Percentiles rank a stretch among this genome's conserved stretches.
phyloP scores from a whole-genome alignment of 1,140 invertebrate genomes.

The Eriosoma lanigerum region DNA sequence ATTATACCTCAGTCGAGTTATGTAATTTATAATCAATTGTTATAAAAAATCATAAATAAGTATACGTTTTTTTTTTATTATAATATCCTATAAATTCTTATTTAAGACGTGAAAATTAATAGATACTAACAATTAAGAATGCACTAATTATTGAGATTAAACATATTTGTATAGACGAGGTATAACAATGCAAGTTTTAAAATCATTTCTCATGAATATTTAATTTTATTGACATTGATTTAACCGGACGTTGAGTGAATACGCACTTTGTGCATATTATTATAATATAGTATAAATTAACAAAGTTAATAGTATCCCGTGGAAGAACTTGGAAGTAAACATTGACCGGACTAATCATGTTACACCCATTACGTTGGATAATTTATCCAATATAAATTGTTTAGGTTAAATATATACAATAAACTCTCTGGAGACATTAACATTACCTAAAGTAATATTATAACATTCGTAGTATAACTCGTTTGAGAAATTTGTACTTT shows the following conservation, averaged over 20 bases:
- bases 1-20: too few relatives aligned
- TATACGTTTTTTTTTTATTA: too few relatives aligned
- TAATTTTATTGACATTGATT: not conserved
- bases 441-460: not conserved
- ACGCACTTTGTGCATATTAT: not conserved
- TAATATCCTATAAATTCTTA: too few relatives aligned
- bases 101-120: too few relatives aligned
- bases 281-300: constrained; percentile 2
- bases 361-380: too few relatives aligned
- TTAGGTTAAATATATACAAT: not conserved
- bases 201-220: not conserved
- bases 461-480: not conserved
- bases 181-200: too few relatives aligned
- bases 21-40: too few relatives aligned
- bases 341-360: constrained; percentile 9
- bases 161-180: too few relatives aligned
- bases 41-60: too few relatives aligned
- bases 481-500: not conserved
- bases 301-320: constrained; percentile 4
- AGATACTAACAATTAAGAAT: too few relatives aligned
- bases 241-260: not conserved
- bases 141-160: too few relatives aligned
- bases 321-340: constrained; percentile 18
- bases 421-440: not conserved
- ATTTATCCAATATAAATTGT: constrained; percentile 38